Evolutionary conservation across 2,797 vertebrate species (phyloP).

Genomic region (Phalloptychus januarius): DNA sequence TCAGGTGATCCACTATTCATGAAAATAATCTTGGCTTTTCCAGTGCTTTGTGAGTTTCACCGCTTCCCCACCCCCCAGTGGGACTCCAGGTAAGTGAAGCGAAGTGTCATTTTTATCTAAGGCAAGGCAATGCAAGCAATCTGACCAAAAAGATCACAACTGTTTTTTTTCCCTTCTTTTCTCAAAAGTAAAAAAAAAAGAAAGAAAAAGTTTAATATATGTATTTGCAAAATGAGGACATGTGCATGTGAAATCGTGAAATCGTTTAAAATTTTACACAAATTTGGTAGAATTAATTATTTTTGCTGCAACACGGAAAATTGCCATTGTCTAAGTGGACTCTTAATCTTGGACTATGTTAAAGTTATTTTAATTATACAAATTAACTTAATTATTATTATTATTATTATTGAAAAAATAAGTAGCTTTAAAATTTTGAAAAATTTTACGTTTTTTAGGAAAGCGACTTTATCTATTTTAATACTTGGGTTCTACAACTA

Average conservation of each 20-base stretch:
- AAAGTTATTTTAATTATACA: not conserved
- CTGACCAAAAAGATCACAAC: slow-evolving; percentile 3
- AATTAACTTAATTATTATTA: not conserved
- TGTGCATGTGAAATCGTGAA: not conserved
- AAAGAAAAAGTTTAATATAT: not conserved
- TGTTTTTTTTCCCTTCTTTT: not conserved
- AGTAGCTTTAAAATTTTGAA: not conserved
- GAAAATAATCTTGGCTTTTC: slow-evolving; percentile 76
- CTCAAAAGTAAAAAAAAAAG: not conserved
- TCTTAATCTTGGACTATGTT: not conserved
- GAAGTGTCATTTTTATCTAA: slow-evolving; percentile 40
- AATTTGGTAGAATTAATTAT: slow-evolving; percentile 20
- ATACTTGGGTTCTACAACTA: not conserved
- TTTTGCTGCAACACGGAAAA: slow-evolving; percentile 16
- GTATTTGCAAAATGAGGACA: not conserved
- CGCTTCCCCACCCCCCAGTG: slow-evolving; percentile 70
- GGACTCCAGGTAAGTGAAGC: slow-evolving; percentile 79
- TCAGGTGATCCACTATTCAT: slow-evolving; percentile 72
- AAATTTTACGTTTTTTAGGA: not conserved
- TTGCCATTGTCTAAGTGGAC: slow-evolving; percentile 21
- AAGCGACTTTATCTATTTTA: not conserved
- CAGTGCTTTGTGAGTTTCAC: slow-evolving; percentile 66
- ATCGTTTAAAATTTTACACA: slow-evolving; percentile 10
- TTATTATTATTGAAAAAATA: not conserved
- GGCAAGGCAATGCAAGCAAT: slow-evolving; percentile 2